Conservation (phyloP, 1,140 invertebrate species). For the Pristionchus pacificus region DNA sequence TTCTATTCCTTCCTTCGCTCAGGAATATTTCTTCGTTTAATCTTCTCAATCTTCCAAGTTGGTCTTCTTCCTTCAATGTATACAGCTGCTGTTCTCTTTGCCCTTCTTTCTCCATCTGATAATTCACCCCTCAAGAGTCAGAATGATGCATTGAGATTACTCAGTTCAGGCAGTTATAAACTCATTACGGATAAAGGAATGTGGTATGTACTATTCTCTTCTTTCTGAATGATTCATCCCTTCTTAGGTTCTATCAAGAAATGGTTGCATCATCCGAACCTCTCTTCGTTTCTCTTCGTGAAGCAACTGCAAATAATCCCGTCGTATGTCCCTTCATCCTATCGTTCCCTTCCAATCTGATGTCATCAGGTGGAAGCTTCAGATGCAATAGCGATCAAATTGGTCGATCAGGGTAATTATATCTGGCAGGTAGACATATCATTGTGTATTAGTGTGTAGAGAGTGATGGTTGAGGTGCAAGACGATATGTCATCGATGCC, state of each 20-base stretch:
- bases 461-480: not conserved
- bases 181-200: not conserved
- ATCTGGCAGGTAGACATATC: not conserved
- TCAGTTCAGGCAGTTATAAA: not conserved
- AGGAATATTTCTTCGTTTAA: too few species aligned
- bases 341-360: not conserved
- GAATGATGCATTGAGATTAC: too few species aligned
- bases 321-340: not conserved
- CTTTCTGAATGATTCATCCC: too few species aligned
- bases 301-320: not conserved
- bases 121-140: too few species aligned
- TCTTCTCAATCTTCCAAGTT: too few species aligned
- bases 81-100: slow-evolving; percentile 6
- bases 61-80: not conserved
- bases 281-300: not conserved
- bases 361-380: not conserved
- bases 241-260: not conserved
- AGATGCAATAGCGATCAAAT: not conserved
- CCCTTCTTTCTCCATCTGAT: slow-evolving; percentile 2
- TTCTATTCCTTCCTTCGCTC: too few species aligned
- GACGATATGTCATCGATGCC: not conserved
- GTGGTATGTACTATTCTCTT: not conserved
- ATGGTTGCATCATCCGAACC: not conserved
- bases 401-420: not conserved
- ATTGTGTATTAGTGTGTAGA: not conserved